Base-by-base conservation (phyloP, 2,113 vertebrate species). In the Phaetusa simplex region DNA sequence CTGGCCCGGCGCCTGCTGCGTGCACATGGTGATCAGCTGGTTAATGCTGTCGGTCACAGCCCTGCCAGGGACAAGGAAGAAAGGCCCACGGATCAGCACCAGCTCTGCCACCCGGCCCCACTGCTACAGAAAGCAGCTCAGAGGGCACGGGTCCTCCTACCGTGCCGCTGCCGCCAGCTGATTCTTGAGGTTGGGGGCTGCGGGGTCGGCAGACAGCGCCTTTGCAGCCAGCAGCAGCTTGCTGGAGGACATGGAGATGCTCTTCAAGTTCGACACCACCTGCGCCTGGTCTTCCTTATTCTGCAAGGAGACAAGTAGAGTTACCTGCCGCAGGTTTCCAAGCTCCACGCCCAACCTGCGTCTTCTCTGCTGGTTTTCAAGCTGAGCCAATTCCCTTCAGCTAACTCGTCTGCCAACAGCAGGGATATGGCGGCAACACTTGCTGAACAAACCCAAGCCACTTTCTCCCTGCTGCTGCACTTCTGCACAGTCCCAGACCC, bases 11-110 rank as follows among this genome's bases (percentile, higher is more conserved):
- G 99, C 99, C 97, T 99, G 99, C 98, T 99, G 99, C 34, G 99
- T 99, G 88, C 99, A 99, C 99, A 99, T 99, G 85, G 99, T 99
- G 98, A 99, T 99, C 93, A 99, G 99, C 98, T 99, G 99, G 97
- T 99, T 99, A 98, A 99, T 99, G 82, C 99, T 99, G 96, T 99
- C 99, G 0, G 99, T 99, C 73, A 99, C 99, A 0, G 99, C 99
- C 69, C 99, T 99, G 97, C 19, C 17, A 8, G 24, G 26, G 26
- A 93, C 8, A 96, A 11, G 7, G 40, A 38, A 87, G 32, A 67
- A 29, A 36, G 7, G 66, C 38, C 11, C 34, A 58, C 3, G 2
- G 42, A 82, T 95, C 53, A 76, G 4, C 0, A 2, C 16, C 26
- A 52, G 49, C 10, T 42, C 55, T 4, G 22, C 7, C 36, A 84